These are phyloP conservation scores for Ursus arctos DNA, from an alignment of 2,113 vertebrate genomes.

Conservation along the genomic window DNA sequence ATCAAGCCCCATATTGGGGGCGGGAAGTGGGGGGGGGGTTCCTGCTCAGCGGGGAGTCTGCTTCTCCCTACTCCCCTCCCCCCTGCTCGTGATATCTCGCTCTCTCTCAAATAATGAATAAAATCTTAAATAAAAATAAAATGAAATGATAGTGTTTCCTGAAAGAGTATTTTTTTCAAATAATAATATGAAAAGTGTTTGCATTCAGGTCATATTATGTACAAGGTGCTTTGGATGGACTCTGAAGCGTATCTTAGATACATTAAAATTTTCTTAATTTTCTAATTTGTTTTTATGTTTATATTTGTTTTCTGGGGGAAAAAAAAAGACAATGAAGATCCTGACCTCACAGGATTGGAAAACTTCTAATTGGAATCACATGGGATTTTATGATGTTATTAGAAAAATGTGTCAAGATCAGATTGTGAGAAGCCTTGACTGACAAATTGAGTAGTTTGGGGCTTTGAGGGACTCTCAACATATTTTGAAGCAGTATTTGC, in stretches of 20 bases:
- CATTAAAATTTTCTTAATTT: constrained; percentile 9
- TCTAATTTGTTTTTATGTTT: neutral
- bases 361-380: neutral
- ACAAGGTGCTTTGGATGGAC: neutral
- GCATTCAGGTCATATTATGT: neutral
- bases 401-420: neutral
- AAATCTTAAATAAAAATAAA: neutral
- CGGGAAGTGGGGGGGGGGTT: too few relatives aligned
- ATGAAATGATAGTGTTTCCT: neutral
- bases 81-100: neutral
- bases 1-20: neutral
- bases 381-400: neutral
- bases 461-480: neutral
- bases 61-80: neutral
- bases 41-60: too few relatives aligned
- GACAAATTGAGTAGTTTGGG: neutral
- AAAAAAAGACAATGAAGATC: neutral
- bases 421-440: neutral
- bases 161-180: neutral
- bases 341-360: neutral
- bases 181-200: neutral
- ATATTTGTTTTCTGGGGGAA: neutral
- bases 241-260: neutral
- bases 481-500: neutral
- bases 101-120: neutral